Percentiles rank a stretch among this genome's conserved stretches.
These are phyloP conservation scores for Eudemis profundana DNA, from an alignment of 2,888 invertebrate species.

Conservation along the genomic window DNA sequence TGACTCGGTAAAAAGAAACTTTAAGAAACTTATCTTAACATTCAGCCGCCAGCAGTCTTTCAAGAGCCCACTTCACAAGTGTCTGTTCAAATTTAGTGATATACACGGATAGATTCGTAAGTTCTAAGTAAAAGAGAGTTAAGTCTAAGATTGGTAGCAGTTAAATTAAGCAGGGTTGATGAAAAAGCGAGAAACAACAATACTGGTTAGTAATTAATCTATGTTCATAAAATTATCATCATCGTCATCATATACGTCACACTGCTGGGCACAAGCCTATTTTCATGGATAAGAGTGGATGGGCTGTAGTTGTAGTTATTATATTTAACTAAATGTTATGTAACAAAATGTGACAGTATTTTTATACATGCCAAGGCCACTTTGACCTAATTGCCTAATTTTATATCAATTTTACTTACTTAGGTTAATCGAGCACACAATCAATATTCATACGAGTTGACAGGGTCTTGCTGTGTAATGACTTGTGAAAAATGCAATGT, in stretches of 20 bases:
- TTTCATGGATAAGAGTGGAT: too few relatives aligned
- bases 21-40: constrained; percentile 12
- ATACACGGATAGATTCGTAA: too few relatives aligned
- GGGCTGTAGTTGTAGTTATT: too few relatives aligned
- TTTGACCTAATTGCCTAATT: constrained; percentile 4
- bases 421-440: constrained; percentile 3
- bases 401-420: background rate
- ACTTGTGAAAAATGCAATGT: constrained; percentile 36
- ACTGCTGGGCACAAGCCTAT: too few relatives aligned
- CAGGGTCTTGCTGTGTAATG: constrained; percentile 15
- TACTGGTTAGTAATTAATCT: too few relatives aligned
- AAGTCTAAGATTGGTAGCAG: too few relatives aligned
- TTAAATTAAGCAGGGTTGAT: too few relatives aligned
- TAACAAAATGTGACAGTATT: background rate
- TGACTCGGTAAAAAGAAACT: background rate
- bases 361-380: constrained; percentile 3
- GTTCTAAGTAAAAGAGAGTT: too few relatives aligned
- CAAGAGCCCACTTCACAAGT: background rate
- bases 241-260: too few relatives aligned
- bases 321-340: background rate
- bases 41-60: background rate
- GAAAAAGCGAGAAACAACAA: too few relatives aligned
- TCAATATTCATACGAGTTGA: constrained; percentile 31
- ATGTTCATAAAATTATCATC: too few relatives aligned
- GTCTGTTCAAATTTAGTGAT: background rate